Evolutionary conservation across 2,113 vertebrate species (phyloP), one percentile per base, ranked within the genome.

Genomic region (Ciconia maguari): DNA sequence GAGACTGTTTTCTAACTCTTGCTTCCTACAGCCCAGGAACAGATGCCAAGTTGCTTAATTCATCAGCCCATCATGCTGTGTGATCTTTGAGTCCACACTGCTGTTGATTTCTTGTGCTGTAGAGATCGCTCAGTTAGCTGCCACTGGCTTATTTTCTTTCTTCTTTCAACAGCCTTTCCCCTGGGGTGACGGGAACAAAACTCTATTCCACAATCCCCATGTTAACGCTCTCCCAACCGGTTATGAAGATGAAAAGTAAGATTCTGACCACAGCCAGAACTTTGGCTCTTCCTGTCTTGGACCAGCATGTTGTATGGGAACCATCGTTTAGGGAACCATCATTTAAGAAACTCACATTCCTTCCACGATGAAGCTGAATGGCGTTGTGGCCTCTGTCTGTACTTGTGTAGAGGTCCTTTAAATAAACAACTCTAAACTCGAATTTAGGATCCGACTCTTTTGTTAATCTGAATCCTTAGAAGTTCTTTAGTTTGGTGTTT

Each of bases 181-280:
- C 11, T 99, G 99, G 99, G 99, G 99, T 82, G 99, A 99, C 41
- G 99, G 99, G 38, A 98, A 97, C 96, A 98, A 99, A 93, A 85
- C 76, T 32, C 97, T 99, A 7, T 99, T 99, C 98, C 99, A 99
- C 98, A 99, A 99, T 79, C 6, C 98, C 7, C 99, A 98, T 1
- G 1, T 96, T 90, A 99, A 99, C 10, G 7, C 99, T 48, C 99
- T 99, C 72, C 99, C 99, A 46, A 98, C 98, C 0, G 99, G 99
- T 81, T 99, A 99, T 55, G 99, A 99, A 98, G 98, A 98, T 4
- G 98, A 99, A 2, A 97, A 98, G 12, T 98, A 94, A 82, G 79
- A 90, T 75, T 42, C 92, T 97, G 90, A 96, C 84, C 94, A 96
- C 94, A 65, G 66, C 94, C 79, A 81, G 81, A 75, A 55, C 82